Conservation (phyloP, 2,888 invertebrate species). For the Thereva unica region DNA sequence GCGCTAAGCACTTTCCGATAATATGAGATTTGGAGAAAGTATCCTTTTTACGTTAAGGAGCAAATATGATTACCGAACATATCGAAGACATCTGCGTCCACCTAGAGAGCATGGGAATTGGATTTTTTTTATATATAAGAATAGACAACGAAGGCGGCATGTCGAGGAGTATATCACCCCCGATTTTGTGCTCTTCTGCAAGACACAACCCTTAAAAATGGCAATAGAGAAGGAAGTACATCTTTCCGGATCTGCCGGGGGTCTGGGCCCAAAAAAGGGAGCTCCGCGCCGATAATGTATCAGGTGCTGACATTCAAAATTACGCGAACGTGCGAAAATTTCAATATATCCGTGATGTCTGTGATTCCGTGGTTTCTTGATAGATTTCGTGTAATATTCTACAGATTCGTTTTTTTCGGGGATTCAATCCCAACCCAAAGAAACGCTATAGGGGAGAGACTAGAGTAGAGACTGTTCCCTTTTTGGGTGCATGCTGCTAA, state of each 20-base stretch:
- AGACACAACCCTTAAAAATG: not conserved
- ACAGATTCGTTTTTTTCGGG: not conserved
- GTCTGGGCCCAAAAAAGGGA: not conserved
- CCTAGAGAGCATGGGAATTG: constrained; percentile 38
- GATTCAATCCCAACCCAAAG: too few species aligned
- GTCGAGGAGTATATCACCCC: not conserved
- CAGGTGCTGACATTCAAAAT: constrained; percentile 38
- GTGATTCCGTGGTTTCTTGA: constrained; percentile 19
- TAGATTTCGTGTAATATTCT: constrained; percentile 4
- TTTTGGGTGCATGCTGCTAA: constrained; percentile 27
- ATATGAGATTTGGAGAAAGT: constrained; percentile 39
- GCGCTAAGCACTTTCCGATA: constrained; percentile 42
- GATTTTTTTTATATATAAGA: constrained; percentile 37
- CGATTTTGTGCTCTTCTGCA: not conserved
- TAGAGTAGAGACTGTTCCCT: not conserved
- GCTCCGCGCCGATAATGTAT: constrained; percentile 17
- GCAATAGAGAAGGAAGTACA: not conserved
- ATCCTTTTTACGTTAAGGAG: constrained; percentile 37
- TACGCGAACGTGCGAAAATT: constrained; percentile 42
- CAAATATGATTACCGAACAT: constrained; percentile 42
- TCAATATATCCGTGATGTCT: constrained; percentile 38
- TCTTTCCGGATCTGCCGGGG: not conserved
- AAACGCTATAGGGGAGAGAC: too few species aligned
- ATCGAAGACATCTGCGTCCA: constrained; percentile 42
- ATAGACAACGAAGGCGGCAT: constrained; percentile 2